Evolutionary conservation across 2,888 invertebrate species (phyloP).

Genomic region (Eulithis prunata): DNA sequence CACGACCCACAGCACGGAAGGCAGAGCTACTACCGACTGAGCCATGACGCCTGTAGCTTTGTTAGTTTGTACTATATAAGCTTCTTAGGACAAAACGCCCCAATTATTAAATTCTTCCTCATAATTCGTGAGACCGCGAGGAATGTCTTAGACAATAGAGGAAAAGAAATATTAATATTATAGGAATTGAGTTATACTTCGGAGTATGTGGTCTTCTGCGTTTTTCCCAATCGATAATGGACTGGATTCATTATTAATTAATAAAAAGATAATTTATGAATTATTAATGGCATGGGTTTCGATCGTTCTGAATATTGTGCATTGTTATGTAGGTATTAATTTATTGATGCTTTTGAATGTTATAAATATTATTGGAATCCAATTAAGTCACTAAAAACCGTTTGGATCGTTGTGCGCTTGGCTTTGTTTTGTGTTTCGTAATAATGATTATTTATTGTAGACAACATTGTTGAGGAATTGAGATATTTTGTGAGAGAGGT

Average conservation of each 20-base stretch:
- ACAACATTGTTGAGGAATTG: too few species aligned
- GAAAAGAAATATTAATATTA: constrained; percentile 68
- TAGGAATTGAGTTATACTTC: constrained; percentile 67
- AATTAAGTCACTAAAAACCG: constrained; percentile 36
- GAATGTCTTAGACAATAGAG: constrained; percentile 68
- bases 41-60: too few species aligned
- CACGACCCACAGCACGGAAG: too few species aligned
- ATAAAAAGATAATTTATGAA: constrained; percentile 73
- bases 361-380: constrained; percentile 55
- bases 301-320: constrained; percentile 53
- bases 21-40: too few species aligned
- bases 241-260: constrained; percentile 68
- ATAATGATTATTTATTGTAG: neutral
- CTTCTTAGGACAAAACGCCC: constrained; percentile 54
- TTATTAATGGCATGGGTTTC: constrained; percentile 64
- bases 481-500: too few species aligned
- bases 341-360: constrained; percentile 61
- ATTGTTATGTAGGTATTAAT: constrained; percentile 68
- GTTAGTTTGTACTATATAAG: neutral
- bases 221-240: constrained; percentile 54
- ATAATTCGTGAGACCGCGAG: constrained; percentile 55
- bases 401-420: constrained; percentile 8
- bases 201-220: constrained; percentile 34
- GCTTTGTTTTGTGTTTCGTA: constrained; percentile 33
- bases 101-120: constrained; percentile 77